phyloP scores from a whole-genome alignment of 2,797 vertebrate species.

The Phalanger gymnotis region DNA sequence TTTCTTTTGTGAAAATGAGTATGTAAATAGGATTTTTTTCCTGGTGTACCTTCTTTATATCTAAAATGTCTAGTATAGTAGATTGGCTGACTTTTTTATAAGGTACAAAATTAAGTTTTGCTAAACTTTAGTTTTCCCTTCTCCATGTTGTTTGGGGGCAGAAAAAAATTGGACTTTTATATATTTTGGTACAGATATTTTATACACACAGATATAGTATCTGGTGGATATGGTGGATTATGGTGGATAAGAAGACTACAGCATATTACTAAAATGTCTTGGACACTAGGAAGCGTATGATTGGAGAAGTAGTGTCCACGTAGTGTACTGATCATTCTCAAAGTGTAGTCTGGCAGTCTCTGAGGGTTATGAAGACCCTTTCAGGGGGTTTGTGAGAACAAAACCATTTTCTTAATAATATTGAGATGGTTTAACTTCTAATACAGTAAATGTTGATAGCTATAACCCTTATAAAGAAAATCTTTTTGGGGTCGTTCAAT shows the following conservation, averaged over 20 bases:
- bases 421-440: no score
- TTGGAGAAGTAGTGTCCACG: not conserved
- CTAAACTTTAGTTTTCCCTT: not conserved
- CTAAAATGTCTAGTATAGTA: not conserved
- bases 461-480: no score
- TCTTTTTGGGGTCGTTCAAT: no score
- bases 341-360: not conserved
- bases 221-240: no score
- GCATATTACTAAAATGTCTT: no score
- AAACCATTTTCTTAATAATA: no score
- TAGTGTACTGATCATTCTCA: not conserved
- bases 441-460: no score
- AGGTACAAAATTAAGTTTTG: not conserved
- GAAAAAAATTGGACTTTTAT: not conserved
- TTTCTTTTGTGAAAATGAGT: not conserved
- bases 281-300: not conserved
- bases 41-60: not conserved
- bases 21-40: not conserved
- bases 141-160: not conserved
- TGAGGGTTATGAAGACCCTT: no score
- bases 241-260: not conserved
- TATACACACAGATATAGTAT: not conserved
- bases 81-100: not conserved
- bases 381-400: no score
- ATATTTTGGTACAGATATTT: not conserved